These are phyloP conservation scores for Vulpes ferrilata DNA, from an alignment of 2,113 vertebrate species.

Conservation along the genomic window DNA sequence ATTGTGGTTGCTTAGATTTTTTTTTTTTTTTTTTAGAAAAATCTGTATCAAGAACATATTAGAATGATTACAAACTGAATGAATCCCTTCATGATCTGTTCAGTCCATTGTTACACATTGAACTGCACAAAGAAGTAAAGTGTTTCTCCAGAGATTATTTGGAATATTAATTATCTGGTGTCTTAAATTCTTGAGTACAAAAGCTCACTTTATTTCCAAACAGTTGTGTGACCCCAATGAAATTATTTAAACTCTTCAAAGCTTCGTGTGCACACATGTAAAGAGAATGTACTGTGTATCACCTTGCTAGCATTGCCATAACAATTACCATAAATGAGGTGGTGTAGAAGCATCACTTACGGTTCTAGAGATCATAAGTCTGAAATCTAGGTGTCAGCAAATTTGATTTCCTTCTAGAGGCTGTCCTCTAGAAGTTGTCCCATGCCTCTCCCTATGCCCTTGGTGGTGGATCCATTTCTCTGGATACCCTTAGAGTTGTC, in stretches of 20 bases:
- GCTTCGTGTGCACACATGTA: background rate
- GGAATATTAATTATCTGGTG: background rate
- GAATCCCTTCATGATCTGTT: background rate
- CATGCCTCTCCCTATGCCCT: fast-evolving
- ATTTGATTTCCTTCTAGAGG: background rate
- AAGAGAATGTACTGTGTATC: background rate
- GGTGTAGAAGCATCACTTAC: background rate
- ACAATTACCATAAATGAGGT: background rate
- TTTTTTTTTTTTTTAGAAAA: background rate
- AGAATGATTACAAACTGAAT: background rate
- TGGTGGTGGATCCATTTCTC: background rate
- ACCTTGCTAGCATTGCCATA: background rate
- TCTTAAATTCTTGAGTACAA: background rate
- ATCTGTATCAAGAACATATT: background rate
- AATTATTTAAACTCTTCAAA: background rate
- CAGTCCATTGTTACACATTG: background rate
- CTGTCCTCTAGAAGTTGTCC: background rate
- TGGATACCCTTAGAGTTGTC: fast-evolving
- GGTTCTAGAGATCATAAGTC: background rate
- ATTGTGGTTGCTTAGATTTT: background rate
- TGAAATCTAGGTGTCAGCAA: background rate
- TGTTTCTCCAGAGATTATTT: background rate
- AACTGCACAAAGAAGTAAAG: background rate
- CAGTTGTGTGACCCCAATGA: background rate
- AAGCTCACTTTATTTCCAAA: background rate